Conservation (phyloP, 1,140 invertebrate genomes). For the Neodiprion virginianus region DNA sequence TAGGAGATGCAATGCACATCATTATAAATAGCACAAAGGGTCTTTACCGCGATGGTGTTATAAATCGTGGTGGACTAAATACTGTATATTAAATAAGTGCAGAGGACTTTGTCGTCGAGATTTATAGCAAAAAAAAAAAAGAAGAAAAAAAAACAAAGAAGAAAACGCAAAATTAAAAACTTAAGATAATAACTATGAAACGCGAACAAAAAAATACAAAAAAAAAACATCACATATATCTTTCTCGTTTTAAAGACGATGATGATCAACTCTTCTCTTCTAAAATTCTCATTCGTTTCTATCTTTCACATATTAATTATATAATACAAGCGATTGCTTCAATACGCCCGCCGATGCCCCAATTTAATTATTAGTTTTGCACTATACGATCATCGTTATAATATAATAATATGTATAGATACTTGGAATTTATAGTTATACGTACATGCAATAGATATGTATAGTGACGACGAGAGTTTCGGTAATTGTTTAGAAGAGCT, state of each 20-base stretch:
- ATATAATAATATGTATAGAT: no score
- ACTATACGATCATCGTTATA: no score
- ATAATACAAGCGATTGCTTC: neutral
- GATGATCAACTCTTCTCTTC: neutral
- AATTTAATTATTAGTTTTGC: no score
- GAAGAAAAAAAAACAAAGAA: conserved; percentile 11
- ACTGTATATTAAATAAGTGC: conserved; percentile 46
- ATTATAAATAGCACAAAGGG: conserved; percentile 61
- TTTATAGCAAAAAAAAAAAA: conserved; percentile 10
- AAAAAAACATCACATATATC: neutral
- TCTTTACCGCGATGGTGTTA: conserved; percentile 39
- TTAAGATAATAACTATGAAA: conserved; percentile 10
- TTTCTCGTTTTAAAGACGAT: neutral
- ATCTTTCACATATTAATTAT: conserved; percentile 5
- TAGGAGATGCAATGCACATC: conserved; percentile 53
- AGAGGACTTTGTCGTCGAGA: conserved; percentile 26
- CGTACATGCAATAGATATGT: no score
- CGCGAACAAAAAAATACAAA: neutral
- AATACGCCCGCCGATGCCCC: neutral
- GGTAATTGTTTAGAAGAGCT: no score
- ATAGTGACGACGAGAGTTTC: no score
- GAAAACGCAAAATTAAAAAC: conserved; percentile 10
- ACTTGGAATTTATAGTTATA: no score
- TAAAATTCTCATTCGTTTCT: neutral
- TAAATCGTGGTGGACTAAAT: conserved; percentile 41